These are phyloP conservation scores for Drosophila planitibia DNA, from an alignment of 2,888 invertebrate species.

Conservation along the genomic window DNA sequence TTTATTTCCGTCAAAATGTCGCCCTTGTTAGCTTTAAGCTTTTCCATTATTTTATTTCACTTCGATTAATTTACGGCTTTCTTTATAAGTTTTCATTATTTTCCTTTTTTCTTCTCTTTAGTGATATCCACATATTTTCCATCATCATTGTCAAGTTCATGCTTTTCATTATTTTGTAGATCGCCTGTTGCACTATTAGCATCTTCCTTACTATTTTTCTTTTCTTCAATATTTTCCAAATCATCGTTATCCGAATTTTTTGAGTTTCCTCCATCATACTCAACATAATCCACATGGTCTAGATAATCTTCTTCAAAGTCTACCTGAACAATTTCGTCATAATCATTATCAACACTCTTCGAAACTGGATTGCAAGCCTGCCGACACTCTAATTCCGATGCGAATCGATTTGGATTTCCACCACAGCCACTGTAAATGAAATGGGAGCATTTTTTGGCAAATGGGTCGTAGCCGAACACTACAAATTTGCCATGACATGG, in stretches of 20 bases:
- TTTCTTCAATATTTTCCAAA: neutral
- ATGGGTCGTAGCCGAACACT: constrained; percentile 40
- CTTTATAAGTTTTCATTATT: no score
- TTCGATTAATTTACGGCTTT: neutral
- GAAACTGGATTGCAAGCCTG: constrained; percentile 15
- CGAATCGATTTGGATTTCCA: constrained; percentile 62
- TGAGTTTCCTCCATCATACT: neutral
- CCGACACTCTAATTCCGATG: constrained; percentile 14
- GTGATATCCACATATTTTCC: neutral
- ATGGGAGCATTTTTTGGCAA: constrained; percentile 17
- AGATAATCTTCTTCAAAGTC: neutral
- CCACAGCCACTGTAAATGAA: constrained; percentile 58
- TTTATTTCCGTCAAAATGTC: neutral
- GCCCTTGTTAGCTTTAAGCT: neutral
- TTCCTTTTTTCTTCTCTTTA: neutral
- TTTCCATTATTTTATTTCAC: neutral
- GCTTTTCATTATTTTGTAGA: neutral
- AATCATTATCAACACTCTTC: neutral
- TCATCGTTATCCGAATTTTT: neutral
- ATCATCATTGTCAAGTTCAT: neutral
- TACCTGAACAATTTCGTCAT: neutral
- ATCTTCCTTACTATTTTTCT: neutral
- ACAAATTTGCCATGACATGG: constrained; percentile 8
- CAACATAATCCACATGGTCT: neutral
- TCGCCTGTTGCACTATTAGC: neutral